Evolutionary conservation across 2,113 vertebrate species (phyloP), one percentile per base, ranked within the genome.

Genomic region (Rhinoderma darwinii): DNA sequence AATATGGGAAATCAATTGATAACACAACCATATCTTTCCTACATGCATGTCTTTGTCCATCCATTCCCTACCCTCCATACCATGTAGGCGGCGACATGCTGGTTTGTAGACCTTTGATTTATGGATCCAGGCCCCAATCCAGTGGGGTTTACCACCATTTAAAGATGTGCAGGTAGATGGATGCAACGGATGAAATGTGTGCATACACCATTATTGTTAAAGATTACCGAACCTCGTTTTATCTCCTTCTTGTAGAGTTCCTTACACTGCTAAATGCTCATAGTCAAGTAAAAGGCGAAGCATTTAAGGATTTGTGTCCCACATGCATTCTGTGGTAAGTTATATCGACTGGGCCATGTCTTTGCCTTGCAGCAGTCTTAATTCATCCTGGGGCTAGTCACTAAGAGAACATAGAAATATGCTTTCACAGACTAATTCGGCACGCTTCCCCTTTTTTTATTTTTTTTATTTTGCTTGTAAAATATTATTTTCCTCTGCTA

Each of bases 291-390:
- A 47, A 76, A 30, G n/a, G 73, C 73, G 3, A 7, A 47, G 37
- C 17, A 41, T 41, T 14, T 11, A 11, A 17, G 70, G 22, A 39
- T 37, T 39, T 72, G 32, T 72, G 15, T 72, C 68, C 68, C 68
- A 72, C 35, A 72, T 72, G 68, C 35, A 72, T 37, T 32, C 68
- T 18, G 68, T 72, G 68, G 30, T 66, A 66, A 66, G 32, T 72
- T 32, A 37, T 72, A 35, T 20, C 6, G 18, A 72, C 68, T 72
- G 37, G 68, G 68, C 68, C 18, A 72, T 39, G 68, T 72, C 30
- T 75, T 12, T 41, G 14, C 22, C 39, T n/a, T 25, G 70, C 37
- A 75, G 41, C 22, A 43, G 41, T 75, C 6, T 75, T 75, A 14
- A 75, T 44, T 75, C 72, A 14, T 43, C 6, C 41, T 43, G 18